Evolutionary conservation across 2,888 invertebrate species (phyloP), one percentile per base, ranked within the genome.

Genomic region (Pediacus dermestoides): DNA sequence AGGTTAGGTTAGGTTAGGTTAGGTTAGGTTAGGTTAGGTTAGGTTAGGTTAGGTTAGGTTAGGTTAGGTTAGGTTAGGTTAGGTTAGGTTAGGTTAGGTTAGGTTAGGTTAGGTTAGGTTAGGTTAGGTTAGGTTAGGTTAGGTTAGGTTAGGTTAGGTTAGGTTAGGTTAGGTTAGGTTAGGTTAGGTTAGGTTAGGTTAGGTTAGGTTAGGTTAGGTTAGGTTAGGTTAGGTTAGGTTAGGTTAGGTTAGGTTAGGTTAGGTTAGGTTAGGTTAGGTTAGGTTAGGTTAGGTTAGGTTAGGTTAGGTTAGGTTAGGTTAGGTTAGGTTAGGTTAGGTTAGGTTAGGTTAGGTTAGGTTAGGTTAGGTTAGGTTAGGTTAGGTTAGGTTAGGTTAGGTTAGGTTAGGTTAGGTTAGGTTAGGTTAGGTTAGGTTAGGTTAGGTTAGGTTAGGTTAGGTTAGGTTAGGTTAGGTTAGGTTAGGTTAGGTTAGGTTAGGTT

Each of bases 211-310:
- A n/a, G n/a, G n/a, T n/a, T 34, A 34, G 37, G 37, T 37, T 32
- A 31, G 37, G 28, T 37, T 31, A 33, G 31, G 33, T 38, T 38
- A 38, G 38, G 32, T 38, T 38, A 38, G 38, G 38, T 38, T 38
- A 38, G 38, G 41, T 41, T 39, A 37, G 33, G 38, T 25, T 25
- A 25, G 38, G 38, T 37, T 38, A 38, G 38, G 38, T 38, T 38
- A 38, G 30, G 30, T 30, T 30, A 30, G 30, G 30, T 30, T 30
- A 30, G 44, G 30, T 31, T 36, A 33, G 33, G 33, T 33, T 33
- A 33, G 33, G 33, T 33, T 33, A 33, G 33, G 33, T 33, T 33
- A 33, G 33, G 33, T 33, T 33, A 33, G 33, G 33, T 33, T 33
- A 22, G 33, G 33, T 33, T 33, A 33, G 33, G 33, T 33, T 33